Evolutionary conservation across 2,888 invertebrate genomes (phyloP).

Genomic region (Sinodicranocentrus sp.): DNA sequence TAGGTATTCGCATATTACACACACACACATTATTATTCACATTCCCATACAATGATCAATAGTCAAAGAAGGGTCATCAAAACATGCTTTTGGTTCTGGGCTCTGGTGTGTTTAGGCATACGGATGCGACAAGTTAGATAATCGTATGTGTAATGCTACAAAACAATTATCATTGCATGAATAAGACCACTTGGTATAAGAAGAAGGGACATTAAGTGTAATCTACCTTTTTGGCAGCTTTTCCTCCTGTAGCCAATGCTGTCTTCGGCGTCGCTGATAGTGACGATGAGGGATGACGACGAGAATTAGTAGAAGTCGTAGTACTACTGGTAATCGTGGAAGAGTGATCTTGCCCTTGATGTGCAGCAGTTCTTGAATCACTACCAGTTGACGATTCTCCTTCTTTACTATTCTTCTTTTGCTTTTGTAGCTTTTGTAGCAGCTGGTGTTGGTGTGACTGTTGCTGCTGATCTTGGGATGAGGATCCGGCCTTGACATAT

Average conservation of each 20-base stretch:
- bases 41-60: no score
- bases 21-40: no score
- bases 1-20: no score
- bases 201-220: no score
- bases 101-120: neutral
- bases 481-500: conserved; percentile 74
- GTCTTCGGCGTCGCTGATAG: conserved; percentile 33
- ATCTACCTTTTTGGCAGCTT: conserved; percentile 53
- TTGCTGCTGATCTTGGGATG: conserved; percentile 37
- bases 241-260: conserved; percentile 32
- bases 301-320: conserved; percentile 24
- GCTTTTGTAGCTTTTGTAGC: conserved; percentile 14
- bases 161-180: conserved; percentile 14
- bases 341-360: conserved; percentile 76
- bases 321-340: neutral
- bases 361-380: conserved; percentile 34
- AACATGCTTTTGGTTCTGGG: conserved; percentile 2
- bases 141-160: neutral
- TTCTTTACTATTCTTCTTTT: conserved; percentile 29
- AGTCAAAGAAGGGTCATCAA: conserved; percentile 45
- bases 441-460: neutral
- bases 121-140: conserved; percentile 13
- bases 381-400: conserved; percentile 22
- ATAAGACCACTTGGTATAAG: neutral
- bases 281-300: conserved; percentile 48